A percentile compares a stretch with the other conserved stretches of the same genome.
Conservation (phyloP, 2,113 vertebrate species). For the Menura novaehollandiae region DNA sequence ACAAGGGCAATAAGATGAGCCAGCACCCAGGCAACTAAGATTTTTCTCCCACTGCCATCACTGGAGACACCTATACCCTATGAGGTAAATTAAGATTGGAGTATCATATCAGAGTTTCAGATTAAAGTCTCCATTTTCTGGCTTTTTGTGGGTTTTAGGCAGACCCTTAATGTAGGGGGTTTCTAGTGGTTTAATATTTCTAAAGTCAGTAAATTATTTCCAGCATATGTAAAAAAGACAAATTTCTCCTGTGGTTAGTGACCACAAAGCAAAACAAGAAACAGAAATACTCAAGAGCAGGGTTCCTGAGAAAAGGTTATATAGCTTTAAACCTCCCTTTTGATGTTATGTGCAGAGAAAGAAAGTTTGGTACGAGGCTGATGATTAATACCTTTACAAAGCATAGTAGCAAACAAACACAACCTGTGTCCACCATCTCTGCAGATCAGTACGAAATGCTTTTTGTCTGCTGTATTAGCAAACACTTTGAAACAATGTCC, state of each 20-base stretch:
- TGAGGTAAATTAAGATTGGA: constrained; percentile 38
- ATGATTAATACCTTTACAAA: constrained; percentile 34
- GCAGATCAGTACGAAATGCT: not conserved
- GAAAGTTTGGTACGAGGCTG: not conserved
- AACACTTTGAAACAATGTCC: not conserved
- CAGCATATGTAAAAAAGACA: constrained; percentile 76
- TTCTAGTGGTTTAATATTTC: constrained; percentile 78
- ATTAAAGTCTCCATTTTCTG: constrained; percentile 75
- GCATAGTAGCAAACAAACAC: constrained; percentile 19
- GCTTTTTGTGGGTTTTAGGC: constrained; percentile 66
- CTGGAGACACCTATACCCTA: not conserved
- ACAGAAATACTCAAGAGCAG: constrained; percentile 67
- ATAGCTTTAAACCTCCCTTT: constrained; percentile 63
- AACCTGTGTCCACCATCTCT: not conserved
- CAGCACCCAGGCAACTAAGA: not conserved
- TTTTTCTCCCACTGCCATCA: not conserved
- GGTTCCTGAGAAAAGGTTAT: constrained; percentile 57
- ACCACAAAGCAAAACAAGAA: constrained; percentile 80
- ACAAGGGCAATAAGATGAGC: not conserved
- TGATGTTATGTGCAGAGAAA: constrained; percentile 53
- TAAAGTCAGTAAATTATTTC: constrained; percentile 80
- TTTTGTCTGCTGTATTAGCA: not conserved
- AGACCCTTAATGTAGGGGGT: constrained; percentile 60
- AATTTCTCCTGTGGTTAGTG: constrained; percentile 79
- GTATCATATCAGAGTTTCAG: constrained; percentile 56